Evolutionary conservation across 1,140 invertebrate genomes (phyloP).

Genomic region (Nylanderia fulva): DNA sequence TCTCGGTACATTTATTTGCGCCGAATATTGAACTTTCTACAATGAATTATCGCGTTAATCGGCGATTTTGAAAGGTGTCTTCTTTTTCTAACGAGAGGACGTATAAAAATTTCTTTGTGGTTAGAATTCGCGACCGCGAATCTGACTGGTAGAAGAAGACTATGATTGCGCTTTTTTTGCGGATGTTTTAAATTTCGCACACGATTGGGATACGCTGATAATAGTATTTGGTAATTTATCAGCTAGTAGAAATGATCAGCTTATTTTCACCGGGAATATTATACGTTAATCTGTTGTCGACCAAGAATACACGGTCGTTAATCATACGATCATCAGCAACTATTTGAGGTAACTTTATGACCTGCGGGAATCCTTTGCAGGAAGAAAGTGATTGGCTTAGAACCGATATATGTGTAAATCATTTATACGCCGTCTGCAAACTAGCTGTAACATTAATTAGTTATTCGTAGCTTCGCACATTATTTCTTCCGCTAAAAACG

Average conservation of each 20-base stretch:
- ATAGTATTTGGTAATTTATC: not conserved
- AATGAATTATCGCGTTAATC: not conserved
- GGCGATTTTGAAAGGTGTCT: not conserved
- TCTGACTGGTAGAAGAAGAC: not conserved
- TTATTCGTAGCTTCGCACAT: not conserved
- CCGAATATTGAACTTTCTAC: not conserved
- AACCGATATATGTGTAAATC: not conserved
- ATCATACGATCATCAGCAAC: not conserved
- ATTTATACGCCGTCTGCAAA: not conserved
- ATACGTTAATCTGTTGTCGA: not conserved
- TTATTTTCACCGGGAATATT: not conserved
- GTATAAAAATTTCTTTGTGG: not conserved
- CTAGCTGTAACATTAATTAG: not conserved
- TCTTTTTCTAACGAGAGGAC: not conserved
- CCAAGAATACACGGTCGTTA: not conserved
- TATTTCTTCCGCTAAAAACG: not conserved
- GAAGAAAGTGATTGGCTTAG: conserved; percentile 22
- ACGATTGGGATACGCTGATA: not conserved
- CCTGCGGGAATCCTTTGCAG: not conserved
- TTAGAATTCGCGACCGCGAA: not conserved
- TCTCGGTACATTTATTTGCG: not conserved
- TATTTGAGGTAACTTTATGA: conserved; percentile 31
- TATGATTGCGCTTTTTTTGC: not conserved
- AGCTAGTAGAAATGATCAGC: not conserved
- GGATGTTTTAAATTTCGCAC: not conserved